Percentiles rank a stretch among this genome's conserved stretches.
phyloP scores from a whole-genome alignment of 2,113 vertebrate species.

The Stomatorhinus ivindoensis region DNA sequence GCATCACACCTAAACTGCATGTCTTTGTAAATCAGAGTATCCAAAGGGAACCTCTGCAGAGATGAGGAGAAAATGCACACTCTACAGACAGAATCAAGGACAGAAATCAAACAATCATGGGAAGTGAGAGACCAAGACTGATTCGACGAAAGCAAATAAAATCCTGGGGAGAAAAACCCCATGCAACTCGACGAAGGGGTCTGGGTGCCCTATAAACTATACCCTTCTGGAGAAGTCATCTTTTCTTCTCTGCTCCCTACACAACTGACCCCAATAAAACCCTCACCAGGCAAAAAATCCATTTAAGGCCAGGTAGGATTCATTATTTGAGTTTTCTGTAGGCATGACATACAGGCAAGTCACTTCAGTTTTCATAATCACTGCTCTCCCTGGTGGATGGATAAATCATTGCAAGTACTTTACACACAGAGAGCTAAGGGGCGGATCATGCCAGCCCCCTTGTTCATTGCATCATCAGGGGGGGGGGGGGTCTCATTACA shows the following conservation, averaged over 20 bases:
- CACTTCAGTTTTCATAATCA: too few species aligned
- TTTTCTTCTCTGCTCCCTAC: neutral
- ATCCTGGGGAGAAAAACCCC: neutral
- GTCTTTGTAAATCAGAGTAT: neutral
- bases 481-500: too few species aligned
- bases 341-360: neutral
- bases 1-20: neutral
- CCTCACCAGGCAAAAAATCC: neutral
- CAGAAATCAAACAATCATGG: neutral
- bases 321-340: neutral
- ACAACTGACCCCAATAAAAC: neutral
- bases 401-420: too few species aligned
- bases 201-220: too few species aligned
- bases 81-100: neutral
- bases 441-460: too few species aligned
- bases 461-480: too few species aligned
- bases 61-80: neutral
- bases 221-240: neutral
- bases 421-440: too few species aligned
- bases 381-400: too few species aligned
- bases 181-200: neutral
- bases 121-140: neutral
- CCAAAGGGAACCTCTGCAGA: neutral
- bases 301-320: neutral
- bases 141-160: neutral